Base-by-base conservation (phyloP, 2,888 invertebrate genomes). In the Lasioglossum figueresi region DNA sequence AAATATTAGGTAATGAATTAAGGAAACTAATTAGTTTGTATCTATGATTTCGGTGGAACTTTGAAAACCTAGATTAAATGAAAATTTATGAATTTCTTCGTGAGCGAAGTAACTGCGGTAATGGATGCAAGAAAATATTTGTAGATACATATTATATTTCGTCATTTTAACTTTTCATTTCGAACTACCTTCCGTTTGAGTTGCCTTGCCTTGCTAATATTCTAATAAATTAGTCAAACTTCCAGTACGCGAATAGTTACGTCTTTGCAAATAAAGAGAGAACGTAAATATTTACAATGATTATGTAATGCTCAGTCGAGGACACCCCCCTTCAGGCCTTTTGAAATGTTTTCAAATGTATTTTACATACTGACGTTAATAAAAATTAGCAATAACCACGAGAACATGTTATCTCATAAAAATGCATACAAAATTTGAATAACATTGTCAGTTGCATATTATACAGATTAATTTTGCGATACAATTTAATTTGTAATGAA, bases 281-380 rank as follows among this genome's bases (percentile, higher is more conserved):
- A 71, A 71, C 10, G 56, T 80, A 45, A 27, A 80, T 34, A 34
- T 23, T 68, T 31, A 31, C 59, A 71, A 34, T 0, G 16, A 76
- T 59, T 76, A 45, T 19, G 31, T 40, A 76, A 80, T 4, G 31
- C 14, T 71, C 14, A 14, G 27, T 10, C 43, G 5, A 43, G 31
- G 37, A 37, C 19, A 23, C 16, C 31, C 6, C 3, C 23, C 12
- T n/a, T 37, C 23, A 23, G n/a, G 12, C 2, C 5, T 40, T 0
- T 0, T 14, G 5, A 66, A 34, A n/a, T 43, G 2, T 43, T 66
- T 66, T 23, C 4, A n/a, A 40, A 40, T 37, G 10, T 1, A 70
- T 70, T 70, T 40, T 14, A n/a, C 68, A 23, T 2, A 12, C 10
- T 37, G 12, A 37, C 40, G n/a, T 70, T 40, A 70, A 70, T 34